Evolutionary conservation across 2,797 vertebrate genomes (phyloP), one percentile per base, ranked within the genome.

Genomic region (Sylvilagus floridanus): DNA sequence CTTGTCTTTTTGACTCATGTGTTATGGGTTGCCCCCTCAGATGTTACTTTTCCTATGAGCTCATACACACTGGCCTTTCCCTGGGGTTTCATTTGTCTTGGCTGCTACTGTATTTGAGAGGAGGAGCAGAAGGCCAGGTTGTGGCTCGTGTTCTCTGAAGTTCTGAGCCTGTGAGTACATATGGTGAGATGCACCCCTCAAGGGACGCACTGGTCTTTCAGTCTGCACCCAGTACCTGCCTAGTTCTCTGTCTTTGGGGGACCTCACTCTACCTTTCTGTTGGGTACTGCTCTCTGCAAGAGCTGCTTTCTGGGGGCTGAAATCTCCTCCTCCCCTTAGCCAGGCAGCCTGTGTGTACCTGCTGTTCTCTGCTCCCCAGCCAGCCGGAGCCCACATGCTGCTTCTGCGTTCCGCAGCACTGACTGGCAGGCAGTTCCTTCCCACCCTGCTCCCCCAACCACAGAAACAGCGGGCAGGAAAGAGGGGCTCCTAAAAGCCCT

Each of bases 221-320:
- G 0, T 28, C 42, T 8, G 47, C 60, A 54, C 30, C 5, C 26
- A 0, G 4, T 21, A 1, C 1, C 37, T 42, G 28, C n/a, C 42
- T 26, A 10, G 5, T 71, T 71, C 37, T 37, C 30, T 35, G 24
- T 54, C 72, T 26, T 37, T 12, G 17, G 60, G 72, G 65, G 17
- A 50, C 7, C n/a, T 79, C 7, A 11, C 30, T 22, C 3, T 42
- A 0, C 32, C 24, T 69, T 13, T n/a, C 32, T 17, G 35, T 26
- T 57, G 30, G 30, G 30, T 30, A 12, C 24, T 7, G 35, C 32
- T 81, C 10, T 84, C 62, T 84, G 68, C 4, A 37, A 57, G 78
- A 88, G 4, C 37, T 42, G 6, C 75, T n/a, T 63, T 62, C 60
- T 30, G 66, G 42, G n/a, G 75, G 54, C 32, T 28, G 14, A 71